A percentile compares a stretch with the other conserved stretches of the same genome.
phyloP scores from a whole-genome alignment of 2,113 vertebrate species.

The Trogon melanurus region DNA sequence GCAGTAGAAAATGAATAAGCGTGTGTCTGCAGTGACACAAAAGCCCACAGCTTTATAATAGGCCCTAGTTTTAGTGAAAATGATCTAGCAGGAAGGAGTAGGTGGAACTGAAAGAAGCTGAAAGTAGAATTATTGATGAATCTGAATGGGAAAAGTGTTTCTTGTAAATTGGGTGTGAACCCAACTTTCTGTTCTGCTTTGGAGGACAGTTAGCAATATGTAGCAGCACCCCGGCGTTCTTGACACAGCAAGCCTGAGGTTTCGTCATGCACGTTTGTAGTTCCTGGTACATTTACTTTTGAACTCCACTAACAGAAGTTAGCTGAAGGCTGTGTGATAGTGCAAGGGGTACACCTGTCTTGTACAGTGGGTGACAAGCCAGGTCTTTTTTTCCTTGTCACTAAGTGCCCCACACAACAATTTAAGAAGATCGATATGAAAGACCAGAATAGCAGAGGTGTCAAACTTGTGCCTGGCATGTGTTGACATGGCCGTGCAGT shows the following conservation, averaged over 20 bases:
- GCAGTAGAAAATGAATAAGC: constrained; percentile 5
- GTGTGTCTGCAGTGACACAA: constrained; percentile 24
- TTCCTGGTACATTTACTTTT: not conserved
- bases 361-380: not conserved
- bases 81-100: constrained; percentile 45
- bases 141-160: constrained; percentile 16
- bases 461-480: not conserved
- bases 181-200: not conserved
- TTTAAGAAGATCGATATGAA: not conserved
- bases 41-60: constrained; percentile 24
- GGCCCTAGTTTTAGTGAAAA: constrained; percentile 9
- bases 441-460: constrained; percentile 6
- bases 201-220: not conserved
- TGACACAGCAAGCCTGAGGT: not conserved
- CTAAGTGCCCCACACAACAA: not conserved
- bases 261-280: not conserved
- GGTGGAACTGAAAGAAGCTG: constrained; percentile 34
- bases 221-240: not conserved
- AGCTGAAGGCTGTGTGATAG: not conserved
- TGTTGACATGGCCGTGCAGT: not conserved
- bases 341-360: not conserved
- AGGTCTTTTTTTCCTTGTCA: not conserved
- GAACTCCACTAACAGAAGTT: not conserved
- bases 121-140: not conserved
- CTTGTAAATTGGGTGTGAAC: not conserved